These are phyloP conservation scores for Cyprinodon diabolis DNA, from an alignment of 2,797 vertebrate genomes.

Conservation along the genomic window DNA sequence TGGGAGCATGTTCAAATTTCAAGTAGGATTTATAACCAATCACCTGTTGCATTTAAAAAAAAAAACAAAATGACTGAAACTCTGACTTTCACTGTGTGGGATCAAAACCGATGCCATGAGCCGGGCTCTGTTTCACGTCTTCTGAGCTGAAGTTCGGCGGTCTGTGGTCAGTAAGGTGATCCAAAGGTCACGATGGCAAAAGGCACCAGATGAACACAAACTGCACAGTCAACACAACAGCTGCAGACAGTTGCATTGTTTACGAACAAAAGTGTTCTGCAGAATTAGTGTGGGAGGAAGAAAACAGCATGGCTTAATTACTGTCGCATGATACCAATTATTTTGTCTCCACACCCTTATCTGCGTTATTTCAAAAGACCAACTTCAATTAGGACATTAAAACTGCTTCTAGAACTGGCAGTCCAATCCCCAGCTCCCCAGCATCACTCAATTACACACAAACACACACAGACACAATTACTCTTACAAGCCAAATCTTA, in stretches of 20 bases:
- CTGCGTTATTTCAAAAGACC: conserved; percentile 85
- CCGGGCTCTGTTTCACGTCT: background rate
- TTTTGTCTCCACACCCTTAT: conserved; percentile 82
- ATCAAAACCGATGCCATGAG: too few relatives aligned
- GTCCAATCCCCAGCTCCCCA: conserved; percentile 69
- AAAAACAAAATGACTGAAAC: too few relatives aligned
- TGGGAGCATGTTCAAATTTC: too few relatives aligned
- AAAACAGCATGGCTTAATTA: conserved; percentile 78
- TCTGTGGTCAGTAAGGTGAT: conserved; percentile 58
- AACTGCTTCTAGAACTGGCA: conserved; percentile 71
- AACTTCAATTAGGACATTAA: conserved; percentile 83
- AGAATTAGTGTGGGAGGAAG: conserved; percentile 58
- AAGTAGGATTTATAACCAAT: too few relatives aligned
- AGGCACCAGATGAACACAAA: conserved; percentile 64
- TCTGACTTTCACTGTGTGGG: too few relatives aligned
- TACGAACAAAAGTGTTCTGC: conserved; percentile 68
- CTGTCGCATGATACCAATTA: conserved; percentile 83
- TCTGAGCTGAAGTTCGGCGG: background rate
- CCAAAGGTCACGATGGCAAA: conserved; percentile 49
- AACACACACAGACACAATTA: conserved; percentile 23
- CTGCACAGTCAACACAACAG: conserved; percentile 64
- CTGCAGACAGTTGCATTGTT: conserved; percentile 66
- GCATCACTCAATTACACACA: conserved; percentile 66
- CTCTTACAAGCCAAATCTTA: conserved; percentile 60
- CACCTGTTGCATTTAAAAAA: too few relatives aligned